Base-by-base conservation (phyloP, 2,113 vertebrate genomes). In the Pomatostomus ruficeps region DNA sequence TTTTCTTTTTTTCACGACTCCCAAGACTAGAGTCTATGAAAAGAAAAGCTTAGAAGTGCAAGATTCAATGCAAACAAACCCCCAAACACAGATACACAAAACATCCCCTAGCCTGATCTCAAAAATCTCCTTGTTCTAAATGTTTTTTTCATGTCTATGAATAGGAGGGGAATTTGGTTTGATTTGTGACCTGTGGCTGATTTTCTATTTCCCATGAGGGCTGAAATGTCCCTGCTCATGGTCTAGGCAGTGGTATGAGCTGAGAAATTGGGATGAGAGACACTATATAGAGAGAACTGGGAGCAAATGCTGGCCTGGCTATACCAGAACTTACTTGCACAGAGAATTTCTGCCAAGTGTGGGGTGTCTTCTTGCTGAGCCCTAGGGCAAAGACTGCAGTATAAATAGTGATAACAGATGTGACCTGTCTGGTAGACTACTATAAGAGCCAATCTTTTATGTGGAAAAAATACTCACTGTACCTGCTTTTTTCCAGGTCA, bases 51-150 rank as follows among this genome's bases (percentile, higher is more conserved):
- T 54, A 29, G 12, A 55, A 52, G 11, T 40, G 3, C 9, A 78
- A 65, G 22, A 62, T 26, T 31, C 48, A 67, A 14, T 14, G 3
- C 3, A 51, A 73, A 68, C 54, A 45, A 12, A 1, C 0, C 1
- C 3, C 23, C 10, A 52, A 66, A 46, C 29, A 35, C 9, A 48
- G 9, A 46, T 11, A 18, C 3, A 33, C 3, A 85, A 52, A 79
- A n/a, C 0, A 1, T 1, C 8, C 3, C 2, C 1, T 38, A 45
- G 14, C 7, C 36, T 35, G 1, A 22, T 58, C 14, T 78, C 18
- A 29, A 35, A 48, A 29, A 2, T 3, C 9, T 4, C 6, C 1
- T 24, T 24, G 12, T 29, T 19, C 18, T 59, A 25, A n/a, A 9
- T 2, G 12, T 3, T 63, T 71, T 49, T 51, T 76, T 20, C 5